Evolutionary conservation across 1,140 invertebrate species (phyloP).

Genomic region (Procambarus virginalis): DNA sequence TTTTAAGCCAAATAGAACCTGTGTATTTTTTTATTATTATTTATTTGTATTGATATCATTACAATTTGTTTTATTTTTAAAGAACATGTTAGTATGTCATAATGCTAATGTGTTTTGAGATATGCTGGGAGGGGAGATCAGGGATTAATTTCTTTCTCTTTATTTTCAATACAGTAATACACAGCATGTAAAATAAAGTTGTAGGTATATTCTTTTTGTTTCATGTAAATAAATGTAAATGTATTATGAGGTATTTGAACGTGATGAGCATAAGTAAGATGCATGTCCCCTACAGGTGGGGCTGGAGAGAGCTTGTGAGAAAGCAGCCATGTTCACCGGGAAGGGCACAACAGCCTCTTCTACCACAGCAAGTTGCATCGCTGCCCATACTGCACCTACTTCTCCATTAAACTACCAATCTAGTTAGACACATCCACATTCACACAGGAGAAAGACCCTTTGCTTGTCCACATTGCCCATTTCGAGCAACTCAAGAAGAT

Average conservation of each 20-base stretch:
- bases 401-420: constrained; percentile 57
- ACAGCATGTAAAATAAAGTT: too few species aligned
- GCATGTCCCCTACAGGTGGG: constrained; percentile 61
- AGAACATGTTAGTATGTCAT: too few species aligned
- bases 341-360: background rate
- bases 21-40: too few species aligned
- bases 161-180: too few species aligned
- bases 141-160: too few species aligned
- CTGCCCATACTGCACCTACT: constrained; percentile 62
- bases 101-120: too few species aligned
- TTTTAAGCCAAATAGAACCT: too few species aligned
- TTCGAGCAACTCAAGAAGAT: constrained; percentile 68
- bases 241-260: constrained; percentile 16
- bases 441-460: constrained; percentile 66
- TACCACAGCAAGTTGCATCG: constrained; percentile 43
- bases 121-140: too few species aligned
- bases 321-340: constrained; percentile 13
- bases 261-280: constrained; percentile 35
- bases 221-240: background rate
- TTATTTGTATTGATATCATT: too few species aligned
- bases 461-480: constrained; percentile 75
- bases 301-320: constrained; percentile 41
- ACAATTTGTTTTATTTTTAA: too few species aligned
- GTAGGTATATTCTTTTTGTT: too few species aligned
- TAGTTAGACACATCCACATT: constrained; percentile 60